A percentile compares a stretch with the other conserved stretches of the same genome.
phyloP scores from a whole-genome alignment of 1,140 invertebrate genomes.

The Drosophila cardini region DNA sequence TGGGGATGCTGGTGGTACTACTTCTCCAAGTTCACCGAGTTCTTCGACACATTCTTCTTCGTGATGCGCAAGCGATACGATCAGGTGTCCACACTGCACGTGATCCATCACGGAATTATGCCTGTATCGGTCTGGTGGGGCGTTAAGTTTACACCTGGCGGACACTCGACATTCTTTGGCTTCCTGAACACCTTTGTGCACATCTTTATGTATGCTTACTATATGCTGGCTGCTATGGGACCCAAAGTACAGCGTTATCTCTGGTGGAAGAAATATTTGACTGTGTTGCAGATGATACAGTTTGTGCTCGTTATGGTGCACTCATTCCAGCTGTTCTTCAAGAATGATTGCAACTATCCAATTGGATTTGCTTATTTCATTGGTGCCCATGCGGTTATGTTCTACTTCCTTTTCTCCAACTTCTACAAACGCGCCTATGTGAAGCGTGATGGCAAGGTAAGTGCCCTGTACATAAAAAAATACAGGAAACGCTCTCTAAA shows the following conservation, averaged over 20 bases:
- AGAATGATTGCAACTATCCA: slow-evolving; percentile 93
- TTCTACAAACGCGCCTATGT: slow-evolving; percentile 91
- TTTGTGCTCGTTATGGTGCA: slow-evolving; percentile 92
- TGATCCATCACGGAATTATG: slow-evolving; percentile 97
- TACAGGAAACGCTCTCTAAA: not conserved
- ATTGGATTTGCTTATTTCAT: slow-evolving; percentile 90
- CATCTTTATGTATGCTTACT: slow-evolving; percentile 96
- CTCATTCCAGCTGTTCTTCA: slow-evolving; percentile 93
- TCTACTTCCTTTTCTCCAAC: slow-evolving; percentile 91
- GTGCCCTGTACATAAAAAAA: too few species aligned
- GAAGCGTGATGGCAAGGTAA: slow-evolving; percentile 79
- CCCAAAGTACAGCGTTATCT: slow-evolving; percentile 93
- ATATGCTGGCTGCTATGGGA: slow-evolving; percentile 93
- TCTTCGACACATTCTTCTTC: slow-evolving; percentile 95
- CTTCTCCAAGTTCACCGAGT: slow-evolving; percentile 94
- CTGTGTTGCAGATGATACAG: slow-evolving; percentile 94
- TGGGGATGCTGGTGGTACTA: slow-evolving; percentile 94
- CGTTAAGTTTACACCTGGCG: slow-evolving; percentile 95
- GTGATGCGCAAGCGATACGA: slow-evolving; percentile 93
- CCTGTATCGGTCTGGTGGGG: slow-evolving; percentile 96
- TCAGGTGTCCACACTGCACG: slow-evolving; percentile 94
- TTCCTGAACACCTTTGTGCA: slow-evolving; percentile 95
- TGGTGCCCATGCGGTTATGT: slow-evolving; percentile 90
- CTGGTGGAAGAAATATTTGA: slow-evolving; percentile 98
- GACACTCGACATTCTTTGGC: slow-evolving; percentile 90